Conservation (phyloP, 2,888 invertebrate genomes). For the Dorcus hopei region DNA sequence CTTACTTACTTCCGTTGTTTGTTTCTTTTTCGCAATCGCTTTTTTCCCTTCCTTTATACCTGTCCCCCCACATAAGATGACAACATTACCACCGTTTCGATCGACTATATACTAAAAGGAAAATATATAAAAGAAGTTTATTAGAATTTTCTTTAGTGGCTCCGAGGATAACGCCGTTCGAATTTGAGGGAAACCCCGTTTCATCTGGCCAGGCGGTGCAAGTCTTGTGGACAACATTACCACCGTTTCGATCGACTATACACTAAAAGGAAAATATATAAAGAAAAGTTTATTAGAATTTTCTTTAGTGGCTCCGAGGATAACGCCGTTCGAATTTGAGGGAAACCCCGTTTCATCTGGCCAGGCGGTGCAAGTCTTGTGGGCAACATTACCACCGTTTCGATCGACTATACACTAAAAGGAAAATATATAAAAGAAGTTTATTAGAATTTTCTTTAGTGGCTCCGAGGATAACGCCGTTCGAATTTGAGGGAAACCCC, state of each 20-base stretch:
- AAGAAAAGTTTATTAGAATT: too few species aligned
- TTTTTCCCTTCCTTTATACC: too few species aligned
- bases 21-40: too few species aligned
- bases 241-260: too few species aligned
- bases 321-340: conserved; percentile 66
- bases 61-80: too few species aligned
- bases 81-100: too few species aligned
- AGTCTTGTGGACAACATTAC: conserved; percentile 50
- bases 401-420: too few species aligned
- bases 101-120: too few species aligned
- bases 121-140: too few species aligned
- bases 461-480: conserved; percentile 70
- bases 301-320: conserved; percentile 64
- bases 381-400: conserved; percentile 28
- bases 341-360: conserved; percentile 64
- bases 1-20: too few species aligned
- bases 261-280: too few species aligned
- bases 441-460: conserved; percentile 46
- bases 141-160: conserved; percentile 52
- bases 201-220: conserved; percentile 65
- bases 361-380: conserved; percentile 62
- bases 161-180: conserved; percentile 70
- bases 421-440: too few species aligned
- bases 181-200: conserved; percentile 61
- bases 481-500: conserved; percentile 62